Conservation (phyloP, 2,113 vertebrate species). For the Coracopsis vasa region DNA sequence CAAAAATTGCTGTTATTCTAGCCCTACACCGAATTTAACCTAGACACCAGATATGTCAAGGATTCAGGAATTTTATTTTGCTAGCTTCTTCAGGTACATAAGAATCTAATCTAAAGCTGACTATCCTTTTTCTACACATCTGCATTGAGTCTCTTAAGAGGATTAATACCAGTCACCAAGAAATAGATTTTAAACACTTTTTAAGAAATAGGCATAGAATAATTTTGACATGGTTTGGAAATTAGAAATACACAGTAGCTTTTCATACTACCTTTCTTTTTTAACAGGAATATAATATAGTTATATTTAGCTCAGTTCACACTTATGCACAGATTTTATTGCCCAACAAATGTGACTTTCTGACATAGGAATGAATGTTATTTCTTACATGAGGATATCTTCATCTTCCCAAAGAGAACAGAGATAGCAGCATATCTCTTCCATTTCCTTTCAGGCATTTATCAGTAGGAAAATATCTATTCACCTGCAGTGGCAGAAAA, state of each 20-base stretch:
- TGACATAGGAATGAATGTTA: neutral
- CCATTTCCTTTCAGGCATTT: neutral
- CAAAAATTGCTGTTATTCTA: neutral
- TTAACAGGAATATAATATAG: neutral
- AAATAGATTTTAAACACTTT: neutral
- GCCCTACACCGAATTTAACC: neutral
- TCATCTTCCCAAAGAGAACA: neutral
- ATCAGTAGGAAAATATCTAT: neutral
- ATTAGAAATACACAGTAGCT: neutral
- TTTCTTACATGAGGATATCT: neutral
- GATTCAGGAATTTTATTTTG: neutral
- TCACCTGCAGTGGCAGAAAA: neutral
- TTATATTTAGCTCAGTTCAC: neutral
- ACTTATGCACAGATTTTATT: neutral
- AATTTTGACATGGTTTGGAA: neutral
- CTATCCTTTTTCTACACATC: neutral
- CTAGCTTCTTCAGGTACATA: neutral
- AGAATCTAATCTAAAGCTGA: neutral
- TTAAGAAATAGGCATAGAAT: neutral
- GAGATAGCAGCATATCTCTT: neutral
- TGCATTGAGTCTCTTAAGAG: neutral
- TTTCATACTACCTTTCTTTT: neutral
- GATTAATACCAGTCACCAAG: neutral
- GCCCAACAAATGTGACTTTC: neutral
- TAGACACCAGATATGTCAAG: neutral